These are phyloP conservation scores for Anthonomus grandis DNA, from an alignment of 1,140 invertebrate genomes.

Conservation along the genomic window DNA sequence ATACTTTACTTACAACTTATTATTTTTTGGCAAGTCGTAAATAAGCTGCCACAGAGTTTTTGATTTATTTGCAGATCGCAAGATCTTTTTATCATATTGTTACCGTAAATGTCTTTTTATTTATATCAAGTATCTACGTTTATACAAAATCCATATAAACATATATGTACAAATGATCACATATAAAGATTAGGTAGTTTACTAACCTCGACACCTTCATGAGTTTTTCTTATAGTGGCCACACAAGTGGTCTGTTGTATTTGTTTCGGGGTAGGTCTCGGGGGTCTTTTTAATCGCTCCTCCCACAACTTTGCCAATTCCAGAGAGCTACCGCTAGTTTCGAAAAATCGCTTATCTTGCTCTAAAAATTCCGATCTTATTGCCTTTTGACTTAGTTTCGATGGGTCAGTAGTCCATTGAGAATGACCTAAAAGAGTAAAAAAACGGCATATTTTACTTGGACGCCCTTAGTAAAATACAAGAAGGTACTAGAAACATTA, in stretches of 20 bases:
- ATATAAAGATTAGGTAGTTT: neutral
- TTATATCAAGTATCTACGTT: no score
- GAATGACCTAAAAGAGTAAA: neutral
- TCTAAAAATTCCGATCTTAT: constrained; percentile 36
- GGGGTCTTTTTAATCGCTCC: constrained; percentile 35
- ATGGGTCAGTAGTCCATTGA: neutral
- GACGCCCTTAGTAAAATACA: no score
- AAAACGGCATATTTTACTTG: neutral
- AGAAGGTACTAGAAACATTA: no score
- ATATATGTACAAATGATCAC: neutral
- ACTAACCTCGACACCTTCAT: constrained; percentile 33
- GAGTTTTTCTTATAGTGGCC: constrained; percentile 31
- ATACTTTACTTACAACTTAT: no score
- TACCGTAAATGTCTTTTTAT: neutral
- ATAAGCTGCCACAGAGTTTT: no score
- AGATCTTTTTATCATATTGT: no score
- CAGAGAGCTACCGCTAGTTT: constrained; percentile 14
- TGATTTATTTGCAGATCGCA: no score
- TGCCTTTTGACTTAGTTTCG: constrained; percentile 32
- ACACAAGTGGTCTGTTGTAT: constrained; percentile 34
- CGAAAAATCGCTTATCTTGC: constrained; percentile 37
- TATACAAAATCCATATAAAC: no score
- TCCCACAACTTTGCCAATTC: constrained; percentile 33
- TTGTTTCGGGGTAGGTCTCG: constrained; percentile 34
- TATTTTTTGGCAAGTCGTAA: no score